phyloP scores from a whole-genome alignment of 2,888 invertebrate species.

The Aquatica leii region DNA sequence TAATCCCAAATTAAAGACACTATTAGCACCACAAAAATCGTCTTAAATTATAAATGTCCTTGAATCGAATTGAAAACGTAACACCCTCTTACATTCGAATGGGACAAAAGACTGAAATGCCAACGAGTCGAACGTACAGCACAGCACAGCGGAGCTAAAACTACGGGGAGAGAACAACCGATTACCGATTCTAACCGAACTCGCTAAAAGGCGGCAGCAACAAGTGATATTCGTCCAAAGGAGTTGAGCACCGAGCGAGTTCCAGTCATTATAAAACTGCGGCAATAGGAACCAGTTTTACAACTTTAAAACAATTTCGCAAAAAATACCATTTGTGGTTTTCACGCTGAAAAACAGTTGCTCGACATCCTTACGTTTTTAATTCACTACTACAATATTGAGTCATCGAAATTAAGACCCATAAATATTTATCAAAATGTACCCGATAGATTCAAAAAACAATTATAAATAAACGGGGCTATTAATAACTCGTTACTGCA shows the following conservation, averaged over 20 bases:
- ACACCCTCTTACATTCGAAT: slow-evolving; percentile 44
- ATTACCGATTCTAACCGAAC: slow-evolving; percentile 46
- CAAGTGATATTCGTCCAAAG: slow-evolving; percentile 50
- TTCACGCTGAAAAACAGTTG: slow-evolving; percentile 32
- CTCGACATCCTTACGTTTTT: slow-evolving; percentile 36
- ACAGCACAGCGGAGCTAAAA: slow-evolving; percentile 5
- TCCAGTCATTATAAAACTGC: slow-evolving; percentile 27
- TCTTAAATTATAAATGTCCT: slow-evolving; percentile 45
- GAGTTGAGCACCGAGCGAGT: slow-evolving; percentile 16
- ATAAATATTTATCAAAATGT: too few species aligned
- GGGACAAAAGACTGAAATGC: slow-evolving; percentile 51
- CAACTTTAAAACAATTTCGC: slow-evolving; percentile 46
- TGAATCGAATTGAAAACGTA: slow-evolving; percentile 43
- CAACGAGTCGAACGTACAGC: slow-evolving; percentile 39
- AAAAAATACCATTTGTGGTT: slow-evolving; percentile 43
- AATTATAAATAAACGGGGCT: neutral
- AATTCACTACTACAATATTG: slow-evolving; percentile 16
- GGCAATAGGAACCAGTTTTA: slow-evolving; percentile 45
- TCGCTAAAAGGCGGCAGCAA: slow-evolving; percentile 47
- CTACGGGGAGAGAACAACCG: slow-evolving; percentile 33
- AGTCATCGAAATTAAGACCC: too few species aligned
- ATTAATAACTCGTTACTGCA: slow-evolving; percentile 1
- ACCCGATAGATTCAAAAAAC: neutral
- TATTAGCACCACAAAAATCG: slow-evolving; percentile 25
- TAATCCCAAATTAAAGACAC: slow-evolving; percentile 24